phyloP scores from a whole-genome alignment of 2,113 vertebrate genomes.

The Pterocles burchelli region DNA sequence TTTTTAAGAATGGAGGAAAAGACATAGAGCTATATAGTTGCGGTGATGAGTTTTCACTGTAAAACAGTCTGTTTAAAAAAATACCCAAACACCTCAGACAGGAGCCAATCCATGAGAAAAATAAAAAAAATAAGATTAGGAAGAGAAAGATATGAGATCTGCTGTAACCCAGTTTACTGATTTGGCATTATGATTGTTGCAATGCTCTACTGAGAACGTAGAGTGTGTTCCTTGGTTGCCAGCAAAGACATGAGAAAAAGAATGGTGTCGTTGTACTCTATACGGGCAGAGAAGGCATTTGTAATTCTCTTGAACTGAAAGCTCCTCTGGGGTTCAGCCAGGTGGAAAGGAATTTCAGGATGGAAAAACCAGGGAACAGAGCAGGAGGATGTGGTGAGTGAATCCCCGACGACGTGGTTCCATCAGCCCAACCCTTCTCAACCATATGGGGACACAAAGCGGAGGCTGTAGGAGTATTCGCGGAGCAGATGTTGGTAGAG shows the following conservation, averaged over 20 bases:
- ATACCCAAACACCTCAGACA: neutral
- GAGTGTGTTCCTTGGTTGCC: neutral
- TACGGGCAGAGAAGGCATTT: neutral
- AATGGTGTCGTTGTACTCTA: neutral
- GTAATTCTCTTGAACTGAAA: neutral
- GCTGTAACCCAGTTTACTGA: neutral
- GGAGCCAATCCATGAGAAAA: neutral
- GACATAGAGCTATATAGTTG: neutral
- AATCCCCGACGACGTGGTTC: neutral
- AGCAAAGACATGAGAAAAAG: neutral
- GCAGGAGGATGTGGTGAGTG: neutral
- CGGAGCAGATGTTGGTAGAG: conserved; percentile 42
- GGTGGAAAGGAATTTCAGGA: conserved; percentile 2
- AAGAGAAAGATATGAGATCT: neutral
- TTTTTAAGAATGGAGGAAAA: neutral
- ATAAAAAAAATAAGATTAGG: neutral
- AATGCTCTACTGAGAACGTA: neutral
- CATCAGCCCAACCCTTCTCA: neutral
- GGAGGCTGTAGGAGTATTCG: conserved; percentile 13
- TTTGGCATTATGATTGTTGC: neutral
- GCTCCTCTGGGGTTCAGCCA: neutral
- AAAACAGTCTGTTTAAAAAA: neutral
- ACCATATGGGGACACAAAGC: neutral
- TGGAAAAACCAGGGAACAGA: neutral
- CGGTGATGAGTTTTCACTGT: neutral